Conservation (phyloP, 2,888 invertebrate species). For the Lasioglossum marginatum region DNA sequence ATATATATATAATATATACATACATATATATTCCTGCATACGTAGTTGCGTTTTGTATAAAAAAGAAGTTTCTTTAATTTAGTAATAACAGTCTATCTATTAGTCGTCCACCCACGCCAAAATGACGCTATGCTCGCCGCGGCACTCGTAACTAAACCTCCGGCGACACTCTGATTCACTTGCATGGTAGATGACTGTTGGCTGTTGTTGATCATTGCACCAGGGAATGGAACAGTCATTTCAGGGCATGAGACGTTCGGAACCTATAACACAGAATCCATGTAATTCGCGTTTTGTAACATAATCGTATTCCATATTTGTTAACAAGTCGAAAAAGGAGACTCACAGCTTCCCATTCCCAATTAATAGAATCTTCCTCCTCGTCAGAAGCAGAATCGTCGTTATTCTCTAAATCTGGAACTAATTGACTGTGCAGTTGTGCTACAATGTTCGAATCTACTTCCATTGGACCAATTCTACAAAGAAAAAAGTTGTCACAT, state of each 20-base stretch:
- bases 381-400: constrained; percentile 90
- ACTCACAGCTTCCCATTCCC: constrained; percentile 93
- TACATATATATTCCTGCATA: constrained; percentile 19
- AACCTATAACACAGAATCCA: constrained; percentile 80
- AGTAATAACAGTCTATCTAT: constrained; percentile 83
- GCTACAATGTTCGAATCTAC: constrained; percentile 85
- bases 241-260: constrained; percentile 87
- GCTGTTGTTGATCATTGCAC: constrained; percentile 73
- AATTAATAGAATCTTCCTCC: constrained; percentile 89
- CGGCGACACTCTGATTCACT: constrained; percentile 87
- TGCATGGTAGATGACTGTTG: constrained; percentile 82
- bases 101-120: constrained; percentile 90
- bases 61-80: constrained; percentile 55
- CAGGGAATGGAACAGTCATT: constrained; percentile 83
- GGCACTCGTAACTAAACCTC: constrained; percentile 92
- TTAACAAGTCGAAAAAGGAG: constrained; percentile 8
- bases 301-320: neutral
- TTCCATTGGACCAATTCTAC: constrained; percentile 88
- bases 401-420: constrained; percentile 87
- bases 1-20: neutral
- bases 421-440: constrained; percentile 88
- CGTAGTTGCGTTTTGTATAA: constrained; percentile 45
- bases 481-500: constrained; percentile 49
- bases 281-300: neutral
- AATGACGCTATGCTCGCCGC: constrained; percentile 93